phyloP scores from a whole-genome alignment of 2,113 vertebrate genomes.

The Hylia prasina region DNA sequence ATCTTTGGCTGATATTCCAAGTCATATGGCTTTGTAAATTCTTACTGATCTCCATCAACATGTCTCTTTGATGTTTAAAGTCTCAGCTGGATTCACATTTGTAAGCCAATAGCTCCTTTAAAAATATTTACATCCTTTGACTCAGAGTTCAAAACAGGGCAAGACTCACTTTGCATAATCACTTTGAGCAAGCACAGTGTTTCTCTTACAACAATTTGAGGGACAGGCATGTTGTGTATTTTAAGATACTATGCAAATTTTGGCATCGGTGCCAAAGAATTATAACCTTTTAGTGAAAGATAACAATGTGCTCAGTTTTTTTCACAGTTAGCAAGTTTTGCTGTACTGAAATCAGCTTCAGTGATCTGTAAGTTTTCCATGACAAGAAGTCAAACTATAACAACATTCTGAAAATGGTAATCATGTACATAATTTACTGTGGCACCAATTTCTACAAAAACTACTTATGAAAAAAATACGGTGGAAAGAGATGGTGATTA shows the following conservation, averaged over 20 bases:
- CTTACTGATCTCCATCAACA: constrained; percentile 17
- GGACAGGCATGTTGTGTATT: background rate
- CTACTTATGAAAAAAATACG: background rate
- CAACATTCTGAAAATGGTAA: background rate
- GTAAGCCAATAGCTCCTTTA: constrained; percentile 33
- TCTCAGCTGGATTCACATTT: constrained; percentile 10
- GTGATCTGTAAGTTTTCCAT: background rate
- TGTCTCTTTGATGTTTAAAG: constrained; percentile 23
- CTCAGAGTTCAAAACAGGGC: constrained; percentile 50
- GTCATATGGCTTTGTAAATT: background rate
- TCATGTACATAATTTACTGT: fast-evolving
- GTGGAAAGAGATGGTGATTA: background rate
- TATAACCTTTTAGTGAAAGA: background rate
- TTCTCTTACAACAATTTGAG: background rate
- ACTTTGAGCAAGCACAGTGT: background rate
- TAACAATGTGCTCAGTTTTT: background rate
- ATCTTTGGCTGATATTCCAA: background rate
- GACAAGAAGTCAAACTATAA: background rate
- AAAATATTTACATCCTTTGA: constrained; percentile 51
- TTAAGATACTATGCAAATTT: background rate
- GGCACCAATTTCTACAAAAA: background rate
- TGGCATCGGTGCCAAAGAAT: background rate
- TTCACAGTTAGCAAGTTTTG: background rate
- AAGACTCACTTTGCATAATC: background rate
- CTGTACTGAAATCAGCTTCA: background rate